Base-by-base conservation (phyloP, 2,888 invertebrate genomes). In the Pimpla rufipes region DNA sequence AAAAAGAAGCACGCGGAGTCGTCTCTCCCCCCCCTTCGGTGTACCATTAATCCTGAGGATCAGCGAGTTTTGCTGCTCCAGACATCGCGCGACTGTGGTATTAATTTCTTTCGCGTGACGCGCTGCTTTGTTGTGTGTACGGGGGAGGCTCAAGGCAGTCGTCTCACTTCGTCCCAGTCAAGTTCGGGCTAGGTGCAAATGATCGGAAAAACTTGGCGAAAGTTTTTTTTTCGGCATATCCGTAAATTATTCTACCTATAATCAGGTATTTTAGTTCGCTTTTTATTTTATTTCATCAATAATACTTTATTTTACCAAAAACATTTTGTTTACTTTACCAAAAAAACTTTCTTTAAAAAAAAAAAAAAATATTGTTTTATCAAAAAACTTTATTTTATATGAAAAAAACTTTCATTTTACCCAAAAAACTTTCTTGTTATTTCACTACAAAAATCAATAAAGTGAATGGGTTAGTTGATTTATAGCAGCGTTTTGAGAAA, bases 41-140 rank as follows among this genome's bases (percentile, higher is more conserved):
- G 18, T 55, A 73, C 55, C 81, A 78, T 78, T 81, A 78, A 78
- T 81, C 73, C 78, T 37, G 35, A 8, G 67, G 40, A 73, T 68
- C 35, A 59, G 47, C 47, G 68, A 50, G 59, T 59, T 73, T 50
- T 35, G 52, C 11, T 35, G 52, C 11, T n/a, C 13, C 11, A 59
- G 52, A 35, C 29, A 35, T 40, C 16, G 23, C n/a, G 23, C 55
- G 21, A 55, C 55, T 11, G 1, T 16, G 2, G 37, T 50, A 62
- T 62, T 74, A 21, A 62, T 62, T 74, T 74, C 37, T 50, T 13
- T 74, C 52, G 37, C 70, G 11, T 8, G n/a, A 35, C 45, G 66
- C 29, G 29, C 21, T 5, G 16, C 11, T 6, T 47, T 47, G 35
- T 50, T 50, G 16, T 47, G 47, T 47, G 2, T 16, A 5, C 35